Evolutionary conservation across 2,113 vertebrate species (phyloP).

Genomic region (Morphnarchus princeps): DNA sequence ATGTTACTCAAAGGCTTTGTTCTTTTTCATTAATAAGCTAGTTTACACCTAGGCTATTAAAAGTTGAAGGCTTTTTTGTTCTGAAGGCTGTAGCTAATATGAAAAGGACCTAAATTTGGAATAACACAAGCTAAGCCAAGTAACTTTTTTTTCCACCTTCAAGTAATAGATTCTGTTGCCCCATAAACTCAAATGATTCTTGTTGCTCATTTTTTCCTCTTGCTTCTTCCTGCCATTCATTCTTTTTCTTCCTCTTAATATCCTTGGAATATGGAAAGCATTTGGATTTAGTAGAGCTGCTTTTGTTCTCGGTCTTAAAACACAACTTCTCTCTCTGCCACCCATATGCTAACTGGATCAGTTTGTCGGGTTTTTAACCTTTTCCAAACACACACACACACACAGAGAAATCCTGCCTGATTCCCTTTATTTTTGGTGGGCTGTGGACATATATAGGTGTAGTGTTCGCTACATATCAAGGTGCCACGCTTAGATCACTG

Average conservation of each 20-base stretch:
- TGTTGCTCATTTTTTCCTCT: background rate
- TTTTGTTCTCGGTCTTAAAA: background rate
- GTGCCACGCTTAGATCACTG: too few relatives aligned
- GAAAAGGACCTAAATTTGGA: background rate
- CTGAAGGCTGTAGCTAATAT: background rate
- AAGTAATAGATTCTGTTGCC: background rate
- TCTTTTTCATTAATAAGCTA: constrained; percentile 5
- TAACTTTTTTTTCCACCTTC: background rate
- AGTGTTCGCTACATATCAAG: too few relatives aligned
- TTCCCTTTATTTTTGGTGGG: background rate
- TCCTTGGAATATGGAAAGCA: constrained; percentile 4
- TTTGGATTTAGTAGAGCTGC: background rate
- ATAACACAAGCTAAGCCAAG: background rate
- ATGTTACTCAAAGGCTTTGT: background rate
- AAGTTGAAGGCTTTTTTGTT: background rate
- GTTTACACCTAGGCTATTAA: background rate
- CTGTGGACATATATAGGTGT: background rate
- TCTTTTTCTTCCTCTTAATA: background rate
- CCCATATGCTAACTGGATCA: background rate
- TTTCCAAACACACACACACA: background rate
- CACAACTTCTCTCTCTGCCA: background rate
- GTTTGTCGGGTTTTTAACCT: background rate
- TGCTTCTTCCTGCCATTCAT: background rate
- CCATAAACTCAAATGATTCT: background rate
- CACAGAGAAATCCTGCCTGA: background rate